Percentiles rank a stretch among this genome's conserved stretches.
Evolutionary conservation across 2,888 invertebrate genomes (phyloP).

Genomic region (Stenotaenia linearis): DNA sequence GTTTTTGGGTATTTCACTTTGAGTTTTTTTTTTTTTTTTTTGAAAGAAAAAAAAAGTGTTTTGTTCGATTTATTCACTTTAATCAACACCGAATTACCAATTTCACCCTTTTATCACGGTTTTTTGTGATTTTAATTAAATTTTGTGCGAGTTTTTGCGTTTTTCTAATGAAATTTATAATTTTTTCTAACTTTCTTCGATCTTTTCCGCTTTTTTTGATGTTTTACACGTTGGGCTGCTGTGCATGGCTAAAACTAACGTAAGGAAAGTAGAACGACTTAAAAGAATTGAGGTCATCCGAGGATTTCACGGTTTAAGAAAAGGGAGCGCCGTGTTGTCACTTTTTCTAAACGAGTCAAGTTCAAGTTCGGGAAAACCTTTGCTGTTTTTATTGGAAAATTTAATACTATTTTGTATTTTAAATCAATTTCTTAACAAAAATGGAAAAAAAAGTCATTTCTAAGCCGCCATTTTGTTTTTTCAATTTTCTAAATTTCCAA

Average conservation of each 20-base stretch:
- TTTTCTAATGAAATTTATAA: too few relatives aligned
- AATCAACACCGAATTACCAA: too few relatives aligned
- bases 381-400: background rate
- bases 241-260: background rate
- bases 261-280: background rate
- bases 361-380: constrained; percentile 4
- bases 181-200: too few relatives aligned
- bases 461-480: too few relatives aligned
- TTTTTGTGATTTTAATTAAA: too few relatives aligned
- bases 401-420: background rate
- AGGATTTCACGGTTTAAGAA: background rate
- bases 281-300: background rate
- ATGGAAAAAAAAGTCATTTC: background rate
- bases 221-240: background rate
- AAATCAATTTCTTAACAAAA: background rate
- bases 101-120: too few relatives aligned
- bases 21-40: background rate
- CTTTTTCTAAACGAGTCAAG: background rate
- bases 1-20: background rate
- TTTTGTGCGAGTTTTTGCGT: too few relatives aligned
- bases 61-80: too few relatives aligned
- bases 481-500: too few relatives aligned
- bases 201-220: background rate
- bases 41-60: too few relatives aligned
- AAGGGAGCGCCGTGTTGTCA: constrained; percentile 3